A percentile compares a stretch with the other conserved stretches of the same genome.
Conservation (phyloP, 2,888 invertebrate genomes). For the Sarcophaga variegata region DNA sequence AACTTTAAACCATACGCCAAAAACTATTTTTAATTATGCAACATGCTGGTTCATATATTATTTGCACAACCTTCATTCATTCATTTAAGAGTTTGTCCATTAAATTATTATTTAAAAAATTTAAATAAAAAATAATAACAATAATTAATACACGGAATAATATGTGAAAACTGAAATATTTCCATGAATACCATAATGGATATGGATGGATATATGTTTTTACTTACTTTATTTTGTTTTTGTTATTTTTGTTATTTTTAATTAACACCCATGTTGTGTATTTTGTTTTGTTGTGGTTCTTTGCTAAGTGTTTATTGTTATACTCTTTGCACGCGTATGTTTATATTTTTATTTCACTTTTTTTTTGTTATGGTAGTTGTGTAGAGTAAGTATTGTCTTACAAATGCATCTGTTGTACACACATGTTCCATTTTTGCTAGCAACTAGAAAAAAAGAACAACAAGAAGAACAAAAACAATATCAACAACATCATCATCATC, state of each 20-base stretch:
- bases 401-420: background rate
- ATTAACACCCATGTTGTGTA: conserved; percentile 10
- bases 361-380: too few relatives aligned
- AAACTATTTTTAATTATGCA: too few relatives aligned
- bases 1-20: too few relatives aligned
- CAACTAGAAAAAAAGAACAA: too few relatives aligned
- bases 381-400: too few relatives aligned
- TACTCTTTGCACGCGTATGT: background rate
- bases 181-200: too few relatives aligned
- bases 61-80: background rate
- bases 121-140: background rate
- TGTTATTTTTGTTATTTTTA: background rate
- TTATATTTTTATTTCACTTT: too few relatives aligned
- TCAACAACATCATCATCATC: background rate
- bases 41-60: background rate
- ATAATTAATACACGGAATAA: too few relatives aligned
- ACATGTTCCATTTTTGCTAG: background rate
- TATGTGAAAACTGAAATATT: too few relatives aligned
- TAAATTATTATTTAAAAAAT: background rate
- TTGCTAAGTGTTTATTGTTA: background rate
- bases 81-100: background rate
- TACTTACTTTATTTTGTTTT: background rate
- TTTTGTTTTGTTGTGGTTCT: conserved; percentile 17
- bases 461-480: background rate
- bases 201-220: too few relatives aligned